Evolutionary conservation across 2,888 invertebrate genomes (phyloP), one percentile per base, ranked within the genome.

Genomic region (Aethes cnicana): DNA sequence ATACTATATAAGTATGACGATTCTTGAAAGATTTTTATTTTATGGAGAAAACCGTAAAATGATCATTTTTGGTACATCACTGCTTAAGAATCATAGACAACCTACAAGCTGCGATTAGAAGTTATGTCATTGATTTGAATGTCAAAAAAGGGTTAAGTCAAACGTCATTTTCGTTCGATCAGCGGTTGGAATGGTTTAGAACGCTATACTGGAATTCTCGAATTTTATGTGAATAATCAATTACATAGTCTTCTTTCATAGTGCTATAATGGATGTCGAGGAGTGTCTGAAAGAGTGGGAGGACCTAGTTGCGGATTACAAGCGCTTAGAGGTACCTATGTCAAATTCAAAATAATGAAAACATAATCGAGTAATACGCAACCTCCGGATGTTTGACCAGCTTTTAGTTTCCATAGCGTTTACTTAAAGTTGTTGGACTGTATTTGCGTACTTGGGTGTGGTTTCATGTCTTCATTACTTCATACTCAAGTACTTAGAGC

Each of bases 261-360:
- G 35, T 50, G 32, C 39, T 14, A 70, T 59, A 56, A 92, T 92
- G 92, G 92, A 93, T 68, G 81, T 91, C 57, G 92, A 92, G 61
- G 92, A 93, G 64, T 91, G 93, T 76, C 56, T 92, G 37, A 93
- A 93, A 72, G 96, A 96, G 73, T 96, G 95, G 95, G 92, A 94
- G 59, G 96, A 96, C 74, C 89, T 97, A 60, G 83, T 91, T 49
- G 90, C 91, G 33, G 97, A 97, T 76, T 97, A 93, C 78, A 94
- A 94, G 78, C 92, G 93, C 56, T 91, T 97, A 56, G 96, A 96
- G 93, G 97, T 96, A 91, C 79, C 52, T 53, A 48, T 47, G 37
- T 57, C 37, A 18, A 32, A 32, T 3, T 39, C 36, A 35, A 28
- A 30, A 33, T 32, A 37, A 50, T 28, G 33, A 48, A 54, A 54